Percentiles rank a stretch among this genome's conserved stretches.
Evolutionary conservation across 2,797 vertebrate species (phyloP).

Genomic region (Pangasius macronema): DNA sequence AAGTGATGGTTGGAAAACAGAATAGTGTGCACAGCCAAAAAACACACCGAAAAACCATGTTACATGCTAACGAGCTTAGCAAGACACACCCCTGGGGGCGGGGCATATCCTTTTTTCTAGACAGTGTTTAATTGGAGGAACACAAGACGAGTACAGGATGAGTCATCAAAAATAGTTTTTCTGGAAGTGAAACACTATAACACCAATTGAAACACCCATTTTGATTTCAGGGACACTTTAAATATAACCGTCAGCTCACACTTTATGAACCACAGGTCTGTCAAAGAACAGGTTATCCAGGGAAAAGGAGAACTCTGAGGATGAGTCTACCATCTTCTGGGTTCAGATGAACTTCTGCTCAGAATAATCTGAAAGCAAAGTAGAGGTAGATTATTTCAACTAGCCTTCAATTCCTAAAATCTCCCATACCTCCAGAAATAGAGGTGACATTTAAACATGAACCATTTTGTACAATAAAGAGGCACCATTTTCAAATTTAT

Average conservation of each 20-base stretch:
- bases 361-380: not conserved
- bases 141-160: not conserved
- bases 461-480: not conserved
- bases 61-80: not conserved
- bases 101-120: not conserved
- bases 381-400: not conserved
- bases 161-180: not conserved
- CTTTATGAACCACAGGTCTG: constrained; percentile 75
- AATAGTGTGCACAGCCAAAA: not conserved
- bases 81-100: not conserved
- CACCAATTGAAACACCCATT: not conserved
- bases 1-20: not conserved
- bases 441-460: not conserved
- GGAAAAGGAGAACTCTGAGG: constrained; percentile 72
- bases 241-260: constrained; percentile 73
- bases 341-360: constrained; percentile 31
- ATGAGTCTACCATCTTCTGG: constrained; percentile 76
- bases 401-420: not conserved
- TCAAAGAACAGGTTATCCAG: constrained; percentile 86
- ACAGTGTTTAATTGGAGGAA: not conserved
- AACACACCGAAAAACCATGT: not conserved
- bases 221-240: not conserved
- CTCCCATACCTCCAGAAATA: not conserved
- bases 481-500: not conserved
- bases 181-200: not conserved